These are phyloP conservation scores for Neopelma chrysocephalum DNA, from an alignment of 2,797 vertebrate genomes.

Conservation along the genomic window DNA sequence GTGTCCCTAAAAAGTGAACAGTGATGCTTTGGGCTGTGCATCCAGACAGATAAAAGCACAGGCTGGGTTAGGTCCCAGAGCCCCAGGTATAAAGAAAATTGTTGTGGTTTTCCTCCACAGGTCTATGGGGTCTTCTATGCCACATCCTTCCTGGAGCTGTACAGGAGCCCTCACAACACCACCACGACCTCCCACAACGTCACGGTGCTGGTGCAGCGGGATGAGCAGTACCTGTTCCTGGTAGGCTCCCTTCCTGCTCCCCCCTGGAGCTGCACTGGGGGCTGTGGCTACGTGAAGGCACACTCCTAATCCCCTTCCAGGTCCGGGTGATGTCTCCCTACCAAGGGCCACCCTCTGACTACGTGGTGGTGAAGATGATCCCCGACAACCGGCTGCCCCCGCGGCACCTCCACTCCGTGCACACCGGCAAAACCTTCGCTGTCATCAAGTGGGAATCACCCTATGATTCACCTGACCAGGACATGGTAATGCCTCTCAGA, in stretches of 20 bases:
- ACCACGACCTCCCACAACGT: conserved; percentile 76
- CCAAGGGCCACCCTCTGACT: conserved; percentile 90
- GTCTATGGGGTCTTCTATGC: conserved; percentile 91
- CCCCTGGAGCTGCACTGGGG: not conserved
- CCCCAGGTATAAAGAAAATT: not conserved
- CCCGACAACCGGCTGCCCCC: conserved; percentile 93
- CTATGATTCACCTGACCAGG: conserved; percentile 85
- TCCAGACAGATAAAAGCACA: no score
- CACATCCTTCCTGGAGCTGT: conserved; percentile 93
- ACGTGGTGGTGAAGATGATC: conserved; percentile 91
- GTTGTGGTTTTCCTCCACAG: conserved; percentile 60
- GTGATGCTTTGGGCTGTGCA: not conserved
- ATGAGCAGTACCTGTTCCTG: conserved; percentile 94
- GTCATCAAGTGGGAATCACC: conserved; percentile 95
- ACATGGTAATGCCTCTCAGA: conserved; percentile 80
- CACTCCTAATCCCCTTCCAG: conserved; percentile 61
- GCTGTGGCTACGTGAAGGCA: fast-evolving
- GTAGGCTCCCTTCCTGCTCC: conserved; percentile 68
- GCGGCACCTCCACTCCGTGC: conserved; percentile 90
- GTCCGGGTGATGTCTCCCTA: conserved; percentile 88
- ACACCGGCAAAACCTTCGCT: conserved; percentile 82
- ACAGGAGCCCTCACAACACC: conserved; percentile 81
- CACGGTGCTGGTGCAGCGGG: conserved; percentile 84
- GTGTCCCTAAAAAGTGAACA: not conserved
- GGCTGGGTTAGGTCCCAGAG: no score